Conservation (phyloP, 2,113 vertebrate genomes). For the Cynocephalus volans region DNA sequence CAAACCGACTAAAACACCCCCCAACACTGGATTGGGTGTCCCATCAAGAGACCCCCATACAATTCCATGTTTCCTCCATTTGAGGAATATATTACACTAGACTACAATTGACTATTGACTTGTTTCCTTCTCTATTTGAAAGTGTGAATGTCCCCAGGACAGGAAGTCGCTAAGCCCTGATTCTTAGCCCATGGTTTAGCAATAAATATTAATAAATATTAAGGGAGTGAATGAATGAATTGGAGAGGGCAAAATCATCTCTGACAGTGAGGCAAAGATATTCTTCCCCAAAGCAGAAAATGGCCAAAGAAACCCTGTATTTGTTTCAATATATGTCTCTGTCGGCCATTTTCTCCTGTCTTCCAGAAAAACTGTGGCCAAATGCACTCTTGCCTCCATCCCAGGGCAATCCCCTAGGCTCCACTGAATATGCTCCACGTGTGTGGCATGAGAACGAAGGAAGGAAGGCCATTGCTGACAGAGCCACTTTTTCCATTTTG, state of each 20-base stretch:
- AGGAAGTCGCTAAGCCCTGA: background rate
- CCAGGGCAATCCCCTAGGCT: background rate
- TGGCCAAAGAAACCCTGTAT: background rate
- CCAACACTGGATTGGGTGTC: rapidly evolving
- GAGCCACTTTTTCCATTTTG: constrained; percentile 53
- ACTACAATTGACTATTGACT: background rate
- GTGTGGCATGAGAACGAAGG: background rate
- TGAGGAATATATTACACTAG: no score
- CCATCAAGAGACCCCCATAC: background rate
- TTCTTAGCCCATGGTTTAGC: background rate
- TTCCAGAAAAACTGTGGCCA: background rate
- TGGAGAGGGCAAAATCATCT: background rate
- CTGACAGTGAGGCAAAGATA: background rate
- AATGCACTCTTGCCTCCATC: background rate
- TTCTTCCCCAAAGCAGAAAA: background rate
- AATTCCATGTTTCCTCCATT: background rate
- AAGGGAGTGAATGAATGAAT: background rate
- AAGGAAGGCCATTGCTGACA: constrained; percentile 29
- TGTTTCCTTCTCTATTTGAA: background rate
- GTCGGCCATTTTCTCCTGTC: background rate
- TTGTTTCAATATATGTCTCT: background rate
- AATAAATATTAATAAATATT: background rate
- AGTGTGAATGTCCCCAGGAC: background rate
- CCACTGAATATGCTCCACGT: rapidly evolving
- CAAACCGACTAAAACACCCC: no score